Evolutionary conservation across 2,113 vertebrate genomes (phyloP), one percentile per base, ranked within the genome.

Genomic region (Pipra filicauda): DNA sequence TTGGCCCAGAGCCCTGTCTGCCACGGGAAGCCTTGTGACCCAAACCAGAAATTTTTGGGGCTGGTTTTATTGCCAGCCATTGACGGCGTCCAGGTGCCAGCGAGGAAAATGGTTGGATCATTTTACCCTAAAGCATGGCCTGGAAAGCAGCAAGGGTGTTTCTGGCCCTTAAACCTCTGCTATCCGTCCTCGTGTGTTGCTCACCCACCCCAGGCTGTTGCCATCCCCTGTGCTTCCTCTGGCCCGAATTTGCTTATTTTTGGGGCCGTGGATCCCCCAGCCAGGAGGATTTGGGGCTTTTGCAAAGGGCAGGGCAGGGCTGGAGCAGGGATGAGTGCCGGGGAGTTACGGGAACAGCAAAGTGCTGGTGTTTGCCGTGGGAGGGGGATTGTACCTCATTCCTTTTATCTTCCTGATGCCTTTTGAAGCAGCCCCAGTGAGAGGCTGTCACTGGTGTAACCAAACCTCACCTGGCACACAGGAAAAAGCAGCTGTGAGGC

Each of bases 401-500:
- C 28, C 23, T 91, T 77, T 94, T 35, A 31, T 71, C 51, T 94
- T 41, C 59, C 61, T 51, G 48, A 8, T 6, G 21, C 80, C 54
- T 83, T 72, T 49, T 8, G 30, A 64, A 83, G 72, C 58, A 48
- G 75, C 54, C 57, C 39, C 2, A 81, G 20, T 1, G 37, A 51
- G 44, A 6, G 16, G 65, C 61, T 83, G 93, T 35, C 0, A 1
- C 6, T 26, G 43, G 43, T 6, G 17, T 41, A 17, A 69, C 84
- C 76, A 64, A n/a, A 78, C 16, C 52, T 78, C 11, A 2, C 76
- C 58, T n/a, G 13, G 71, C 9, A 11, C 3, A 24, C 92, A 65
- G 91, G 88, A 93, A 95, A 31, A 81, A 58, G 88, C 96, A 93
- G 85, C 91, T 96, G 91, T 16, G 8, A 64, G 72, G 78, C 13